Percentiles rank a stretch among this genome's conserved stretches.
Evolutionary conservation across 2,888 invertebrate genomes (phyloP).

Genomic region (Drosophila paranaensis): DNA sequence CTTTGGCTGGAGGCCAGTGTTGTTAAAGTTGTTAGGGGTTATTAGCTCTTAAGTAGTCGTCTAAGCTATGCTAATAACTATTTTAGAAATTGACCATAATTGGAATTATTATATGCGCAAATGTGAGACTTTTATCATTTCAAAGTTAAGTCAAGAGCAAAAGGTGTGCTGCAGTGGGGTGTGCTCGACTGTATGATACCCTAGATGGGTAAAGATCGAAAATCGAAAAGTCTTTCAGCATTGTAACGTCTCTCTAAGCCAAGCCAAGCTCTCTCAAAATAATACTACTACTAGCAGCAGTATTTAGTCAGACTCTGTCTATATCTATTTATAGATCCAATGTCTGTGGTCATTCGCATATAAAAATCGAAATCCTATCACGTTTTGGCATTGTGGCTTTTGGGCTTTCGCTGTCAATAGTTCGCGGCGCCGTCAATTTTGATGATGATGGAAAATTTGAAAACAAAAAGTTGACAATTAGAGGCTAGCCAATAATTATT

Average conservation of each 20-base stretch:
- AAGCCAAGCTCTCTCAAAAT: background rate
- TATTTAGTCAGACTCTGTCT: background rate
- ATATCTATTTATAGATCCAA: constrained; percentile 1
- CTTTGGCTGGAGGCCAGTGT: background rate
- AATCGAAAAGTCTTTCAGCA: too few species aligned
- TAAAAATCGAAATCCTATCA: constrained; percentile 49
- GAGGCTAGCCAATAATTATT: constrained; percentile 40
- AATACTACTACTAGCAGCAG: background rate
- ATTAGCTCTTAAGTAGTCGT: background rate
- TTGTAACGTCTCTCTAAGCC: background rate
- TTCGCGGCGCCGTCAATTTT: constrained; percentile 38
- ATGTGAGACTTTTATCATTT: constrained; percentile 1
- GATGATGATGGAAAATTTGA: constrained; percentile 21
- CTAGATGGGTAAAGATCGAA: too few species aligned
- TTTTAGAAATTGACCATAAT: background rate
- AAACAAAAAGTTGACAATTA: constrained; percentile 29
- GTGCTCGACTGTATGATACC: background rate
- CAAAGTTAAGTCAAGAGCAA: background rate
- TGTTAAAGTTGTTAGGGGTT: background rate
- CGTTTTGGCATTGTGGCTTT: constrained; percentile 71
- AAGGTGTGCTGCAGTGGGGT: background rate
- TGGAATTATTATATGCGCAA: constrained; percentile 5
- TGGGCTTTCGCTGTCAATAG: constrained; percentile 12
- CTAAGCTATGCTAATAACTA: background rate
- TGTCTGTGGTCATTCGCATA: background rate